Conservation (phyloP, 2,888 invertebrate species). For the Griposia aprilina region DNA sequence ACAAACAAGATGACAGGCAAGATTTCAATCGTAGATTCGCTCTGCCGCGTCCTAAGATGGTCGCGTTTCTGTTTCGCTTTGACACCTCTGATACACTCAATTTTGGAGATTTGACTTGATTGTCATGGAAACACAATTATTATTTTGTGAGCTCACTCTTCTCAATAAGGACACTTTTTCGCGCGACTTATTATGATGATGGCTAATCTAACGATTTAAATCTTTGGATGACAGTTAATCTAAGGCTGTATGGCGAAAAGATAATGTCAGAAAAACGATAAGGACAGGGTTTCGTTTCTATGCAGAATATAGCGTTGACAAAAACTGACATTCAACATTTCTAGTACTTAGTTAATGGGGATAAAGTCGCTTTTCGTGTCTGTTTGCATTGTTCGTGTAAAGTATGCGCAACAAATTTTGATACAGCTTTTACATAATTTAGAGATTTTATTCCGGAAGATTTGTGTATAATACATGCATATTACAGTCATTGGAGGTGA, state of each 20-base stretch:
- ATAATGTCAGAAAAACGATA: background rate
- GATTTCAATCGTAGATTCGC: background rate
- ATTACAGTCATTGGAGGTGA: too few relatives aligned
- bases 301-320: background rate
- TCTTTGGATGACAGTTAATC: background rate
- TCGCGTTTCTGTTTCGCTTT: background rate
- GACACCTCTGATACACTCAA: background rate
- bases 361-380: background rate
- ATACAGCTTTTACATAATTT: background rate
- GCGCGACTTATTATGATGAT: background rate
- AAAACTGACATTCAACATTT: background rate
- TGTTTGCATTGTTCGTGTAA: background rate
- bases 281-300: background rate
- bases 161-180: too few relatives aligned
- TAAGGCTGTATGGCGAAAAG: background rate
- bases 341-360: background rate
- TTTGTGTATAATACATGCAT: background rate
- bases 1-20: background rate
- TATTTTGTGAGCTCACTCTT: too few relatives aligned
- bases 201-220: background rate
- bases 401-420: background rate
- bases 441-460: too few relatives aligned
- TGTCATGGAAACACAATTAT: background rate
- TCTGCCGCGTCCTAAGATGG: background rate
- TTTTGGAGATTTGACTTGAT: background rate